phyloP scores from a whole-genome alignment of 2,797 vertebrate genomes.

The Agapornis canus region DNA sequence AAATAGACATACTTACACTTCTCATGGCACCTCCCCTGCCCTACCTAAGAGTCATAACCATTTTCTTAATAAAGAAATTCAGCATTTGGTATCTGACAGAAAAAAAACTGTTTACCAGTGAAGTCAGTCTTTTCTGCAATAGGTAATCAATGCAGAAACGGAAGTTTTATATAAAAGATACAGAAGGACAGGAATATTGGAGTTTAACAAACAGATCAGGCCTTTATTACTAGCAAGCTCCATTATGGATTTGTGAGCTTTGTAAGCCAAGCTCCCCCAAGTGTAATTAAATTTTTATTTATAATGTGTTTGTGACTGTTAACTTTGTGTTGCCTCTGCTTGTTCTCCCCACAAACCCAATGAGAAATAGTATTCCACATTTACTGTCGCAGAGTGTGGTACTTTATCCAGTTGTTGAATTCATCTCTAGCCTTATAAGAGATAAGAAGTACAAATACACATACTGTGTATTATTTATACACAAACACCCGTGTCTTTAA shows the following conservation, averaged over 20 bases:
- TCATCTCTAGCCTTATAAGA: slow-evolving; percentile 57
- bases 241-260: slow-evolving; percentile 77
- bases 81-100: slow-evolving; percentile 34
- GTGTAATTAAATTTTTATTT: slow-evolving; percentile 83
- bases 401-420: slow-evolving; percentile 38
- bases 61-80: slow-evolving; percentile 50
- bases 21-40: slow-evolving; percentile 1
- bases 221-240: slow-evolving; percentile 73
- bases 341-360: slow-evolving; percentile 3
- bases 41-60: slow-evolving; percentile 24
- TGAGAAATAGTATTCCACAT: slow-evolving; percentile 49
- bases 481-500: slow-evolving; percentile 14
- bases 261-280: slow-evolving; percentile 77
- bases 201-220: slow-evolving; percentile 77
- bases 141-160: slow-evolving; percentile 49
- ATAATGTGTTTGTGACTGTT: slow-evolving; percentile 77
- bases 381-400: slow-evolving; percentile 20
- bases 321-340: slow-evolving; percentile 69
- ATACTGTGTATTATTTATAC: slow-evolving; percentile 58
- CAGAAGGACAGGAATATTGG: slow-evolving; percentile 53
- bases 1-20: slow-evolving; percentile 30
- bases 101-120: slow-evolving; percentile 36
- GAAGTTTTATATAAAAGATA: slow-evolving; percentile 64
- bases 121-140: slow-evolving; percentile 35
- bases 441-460: slow-evolving; percentile 65